phyloP scores from a whole-genome alignment of 2,888 invertebrate species.

The Tuta absoluta region DNA sequence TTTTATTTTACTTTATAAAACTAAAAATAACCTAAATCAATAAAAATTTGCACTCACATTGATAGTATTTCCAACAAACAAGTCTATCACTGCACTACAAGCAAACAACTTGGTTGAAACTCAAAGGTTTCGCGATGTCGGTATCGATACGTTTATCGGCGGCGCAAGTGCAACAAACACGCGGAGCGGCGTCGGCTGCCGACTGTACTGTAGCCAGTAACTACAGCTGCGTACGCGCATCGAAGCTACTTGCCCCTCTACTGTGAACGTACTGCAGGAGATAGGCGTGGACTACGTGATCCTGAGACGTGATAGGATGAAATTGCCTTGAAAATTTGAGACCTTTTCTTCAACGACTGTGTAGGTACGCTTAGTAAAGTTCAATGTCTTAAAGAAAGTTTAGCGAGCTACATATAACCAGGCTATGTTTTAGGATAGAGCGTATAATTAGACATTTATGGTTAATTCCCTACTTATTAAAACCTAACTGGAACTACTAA shows the following conservation, averaged over 20 bases:
- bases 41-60: conserved; percentile 12
- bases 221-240: conserved; percentile 34
- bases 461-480: too few relatives aligned
- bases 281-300: conserved; percentile 9
- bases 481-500: too few relatives aligned
- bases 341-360: too few relatives aligned
- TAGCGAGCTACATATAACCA: too few relatives aligned
- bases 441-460: too few relatives aligned
- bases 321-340: background rate
- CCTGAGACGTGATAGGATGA: background rate
- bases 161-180: conserved; percentile 34
- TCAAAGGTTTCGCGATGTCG: conserved; percentile 34
- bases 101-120: conserved; percentile 13
- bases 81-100: conserved; percentile 20
- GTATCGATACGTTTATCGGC: conserved; percentile 28
- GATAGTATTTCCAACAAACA: conserved; percentile 1
- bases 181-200: conserved; percentile 54
- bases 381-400: too few relatives aligned
- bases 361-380: too few relatives aligned
- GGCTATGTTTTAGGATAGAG: too few relatives aligned
- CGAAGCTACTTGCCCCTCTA: conserved; percentile 61
- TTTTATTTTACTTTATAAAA: background rate
- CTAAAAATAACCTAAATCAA: background rate
- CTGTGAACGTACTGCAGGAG: conserved; percentile 27
- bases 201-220: conserved; percentile 34